Percentiles rank a stretch among this genome's conserved stretches.
phyloP scores from a whole-genome alignment of 2,113 vertebrate genomes.

The Sitta europaea region DNA sequence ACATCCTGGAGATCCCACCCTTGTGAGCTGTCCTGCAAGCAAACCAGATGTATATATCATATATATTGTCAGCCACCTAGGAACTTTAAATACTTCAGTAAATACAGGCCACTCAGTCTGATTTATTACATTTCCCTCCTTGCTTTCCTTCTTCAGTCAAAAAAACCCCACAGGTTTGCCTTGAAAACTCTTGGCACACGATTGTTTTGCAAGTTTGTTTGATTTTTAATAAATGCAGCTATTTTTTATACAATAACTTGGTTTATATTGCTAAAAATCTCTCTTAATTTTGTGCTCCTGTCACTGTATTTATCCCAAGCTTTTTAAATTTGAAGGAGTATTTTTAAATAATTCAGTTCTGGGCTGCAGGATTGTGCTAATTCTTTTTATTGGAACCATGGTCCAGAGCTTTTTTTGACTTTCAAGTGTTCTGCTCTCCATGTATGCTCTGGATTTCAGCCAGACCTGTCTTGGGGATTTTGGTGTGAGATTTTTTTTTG shows the following conservation, averaged over 20 bases:
- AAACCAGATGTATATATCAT: too few relatives aligned
- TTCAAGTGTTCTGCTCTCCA: background rate
- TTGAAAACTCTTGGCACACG: background rate
- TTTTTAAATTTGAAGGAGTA: background rate
- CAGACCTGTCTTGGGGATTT: background rate
- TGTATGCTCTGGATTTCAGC: background rate
- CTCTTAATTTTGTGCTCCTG: background rate
- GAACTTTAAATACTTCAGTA: background rate
- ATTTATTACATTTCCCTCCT: background rate
- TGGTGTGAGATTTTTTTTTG: background rate
- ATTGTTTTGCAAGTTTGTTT: background rate
- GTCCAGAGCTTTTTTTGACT: background rate
- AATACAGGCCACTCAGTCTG: background rate
- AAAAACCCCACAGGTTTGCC: background rate
- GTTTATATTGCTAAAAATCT: background rate
- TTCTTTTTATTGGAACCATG: background rate
- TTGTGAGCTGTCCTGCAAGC: background rate
- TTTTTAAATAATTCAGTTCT: background rate
- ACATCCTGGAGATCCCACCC: rapidly evolving
- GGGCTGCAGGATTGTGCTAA: background rate
- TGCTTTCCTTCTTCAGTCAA: background rate
- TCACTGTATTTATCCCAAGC: background rate
- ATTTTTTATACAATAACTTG: background rate
- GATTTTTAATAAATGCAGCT: background rate
- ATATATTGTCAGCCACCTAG: too few relatives aligned